Evolutionary conservation across 1,140 invertebrate genomes (phyloP).

Genomic region (Drosophila asahinai): DNA sequence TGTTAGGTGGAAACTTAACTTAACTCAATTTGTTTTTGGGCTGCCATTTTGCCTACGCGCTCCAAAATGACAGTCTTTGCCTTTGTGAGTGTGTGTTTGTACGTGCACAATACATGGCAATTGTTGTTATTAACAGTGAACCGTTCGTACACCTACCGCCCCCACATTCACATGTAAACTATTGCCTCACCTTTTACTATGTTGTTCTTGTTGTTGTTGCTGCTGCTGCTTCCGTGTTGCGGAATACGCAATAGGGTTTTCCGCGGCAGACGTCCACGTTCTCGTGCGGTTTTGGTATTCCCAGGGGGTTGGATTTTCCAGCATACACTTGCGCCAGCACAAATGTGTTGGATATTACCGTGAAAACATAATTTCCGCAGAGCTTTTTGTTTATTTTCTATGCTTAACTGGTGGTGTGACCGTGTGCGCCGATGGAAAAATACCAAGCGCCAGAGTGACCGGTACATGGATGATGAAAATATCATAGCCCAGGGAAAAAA

Average conservation of each 20-base stretch:
- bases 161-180: slow-evolving; percentile 52
- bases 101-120: slow-evolving; percentile 61
- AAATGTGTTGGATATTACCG: slow-evolving; percentile 62
- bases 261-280: slow-evolving; percentile 16
- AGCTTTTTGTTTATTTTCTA: slow-evolving; percentile 70
- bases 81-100: slow-evolving; percentile 21
- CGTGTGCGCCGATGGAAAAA: neutral
- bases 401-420: slow-evolving; percentile 20
- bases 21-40: slow-evolving; percentile 44
- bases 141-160: slow-evolving; percentile 35
- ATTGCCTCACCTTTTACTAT: slow-evolving; percentile 68
- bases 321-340: slow-evolving; percentile 69
- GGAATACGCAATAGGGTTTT: slow-evolving; percentile 70
- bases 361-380: slow-evolving; percentile 61
- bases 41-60: slow-evolving; percentile 74
- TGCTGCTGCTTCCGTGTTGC: slow-evolving; percentile 43
- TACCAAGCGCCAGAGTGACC: neutral
- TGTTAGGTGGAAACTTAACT: slow-evolving; percentile 51
- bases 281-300: slow-evolving; percentile 33
- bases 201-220: slow-evolving; percentile 41
- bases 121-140: slow-evolving; percentile 75
- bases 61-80: slow-evolving; percentile 54
- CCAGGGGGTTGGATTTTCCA: slow-evolving; percentile 3
- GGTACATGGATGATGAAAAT: too few species aligned
- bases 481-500: neutral